A percentile compares a stretch with the other conserved stretches of the same genome.
Conservation (phyloP, 2,888 invertebrate genomes). For the Aethes cnicana region DNA sequence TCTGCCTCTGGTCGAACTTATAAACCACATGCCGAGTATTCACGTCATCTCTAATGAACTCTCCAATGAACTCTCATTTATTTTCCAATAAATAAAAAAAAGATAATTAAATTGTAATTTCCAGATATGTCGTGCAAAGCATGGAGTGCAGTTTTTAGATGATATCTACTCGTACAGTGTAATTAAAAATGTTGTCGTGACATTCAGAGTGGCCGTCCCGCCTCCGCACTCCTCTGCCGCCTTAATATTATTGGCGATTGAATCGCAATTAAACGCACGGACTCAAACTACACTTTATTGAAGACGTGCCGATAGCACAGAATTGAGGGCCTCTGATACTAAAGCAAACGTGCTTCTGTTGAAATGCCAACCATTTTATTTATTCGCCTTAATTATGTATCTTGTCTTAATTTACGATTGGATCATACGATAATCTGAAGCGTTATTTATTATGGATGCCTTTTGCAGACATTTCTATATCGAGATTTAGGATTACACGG, state of each 20-base stretch:
- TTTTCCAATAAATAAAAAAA: too few relatives aligned
- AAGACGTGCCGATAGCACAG: slow-evolving; percentile 76
- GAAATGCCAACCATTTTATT: slow-evolving; percentile 83
- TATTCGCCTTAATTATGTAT: slow-evolving; percentile 83
- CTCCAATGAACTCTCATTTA: too few relatives aligned
- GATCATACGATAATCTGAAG: slow-evolving; percentile 82
- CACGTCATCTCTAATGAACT: too few relatives aligned
- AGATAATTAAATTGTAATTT: slow-evolving; percentile 79
- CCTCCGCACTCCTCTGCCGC: slow-evolving; percentile 74
- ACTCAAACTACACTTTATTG: slow-evolving; percentile 80
- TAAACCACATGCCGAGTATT: not conserved
- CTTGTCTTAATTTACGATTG: slow-evolving; percentile 83
- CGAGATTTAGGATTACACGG: slow-evolving; percentile 77
- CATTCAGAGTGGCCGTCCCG: slow-evolving; percentile 76
- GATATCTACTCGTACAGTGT: slow-evolving; percentile 70
- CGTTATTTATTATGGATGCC: slow-evolving; percentile 79
- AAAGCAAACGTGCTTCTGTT: slow-evolving; percentile 81
- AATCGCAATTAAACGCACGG: slow-evolving; percentile 80
- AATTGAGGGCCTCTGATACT: slow-evolving; percentile 65
- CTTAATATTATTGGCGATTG: slow-evolving; percentile 80
- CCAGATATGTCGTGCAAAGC: slow-evolving; percentile 68
- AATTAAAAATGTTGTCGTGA: slow-evolving; percentile 83
- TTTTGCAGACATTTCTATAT: slow-evolving; percentile 78
- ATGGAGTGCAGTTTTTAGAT: slow-evolving; percentile 74
- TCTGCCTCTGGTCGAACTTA: not conserved